These are phyloP conservation scores for Anorthoa munda DNA, from an alignment of 2,888 invertebrate species.

Conservation along the genomic window DNA sequence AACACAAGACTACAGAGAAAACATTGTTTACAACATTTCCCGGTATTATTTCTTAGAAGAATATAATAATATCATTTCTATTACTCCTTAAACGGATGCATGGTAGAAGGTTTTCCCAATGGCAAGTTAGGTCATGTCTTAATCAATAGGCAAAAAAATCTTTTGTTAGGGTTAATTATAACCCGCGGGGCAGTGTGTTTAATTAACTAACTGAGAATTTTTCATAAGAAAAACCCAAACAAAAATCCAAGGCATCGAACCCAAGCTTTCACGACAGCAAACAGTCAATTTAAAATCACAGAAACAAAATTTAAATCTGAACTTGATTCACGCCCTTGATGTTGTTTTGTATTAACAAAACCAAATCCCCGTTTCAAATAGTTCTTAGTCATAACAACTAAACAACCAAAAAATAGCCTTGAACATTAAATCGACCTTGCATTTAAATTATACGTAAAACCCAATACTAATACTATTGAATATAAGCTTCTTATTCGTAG, in stretches of 20 bases:
- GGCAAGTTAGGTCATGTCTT: not conserved
- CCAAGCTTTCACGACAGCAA: too few relatives aligned
- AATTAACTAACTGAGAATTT: too few relatives aligned
- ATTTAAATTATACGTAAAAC: constrained; percentile 58
- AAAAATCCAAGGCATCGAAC: not conserved
- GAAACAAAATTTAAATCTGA: not conserved
- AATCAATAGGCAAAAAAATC: not conserved
- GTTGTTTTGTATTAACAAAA: not conserved
- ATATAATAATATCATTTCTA: not conserved
- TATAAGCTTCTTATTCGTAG: constrained; percentile 44
- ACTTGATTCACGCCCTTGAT: not conserved
- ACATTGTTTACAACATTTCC: constrained; percentile 19
- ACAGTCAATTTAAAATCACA: too few relatives aligned
- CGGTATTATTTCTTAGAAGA: constrained; percentile 3
- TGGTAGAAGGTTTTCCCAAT: constrained; percentile 1
- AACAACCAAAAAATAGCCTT: not conserved
- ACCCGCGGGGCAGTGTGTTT: not conserved
- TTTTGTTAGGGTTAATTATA: not conserved
- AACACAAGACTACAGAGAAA: constrained; percentile 5
- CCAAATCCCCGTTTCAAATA: not conserved
- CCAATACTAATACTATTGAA: constrained; percentile 41
- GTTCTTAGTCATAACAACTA: not conserved
- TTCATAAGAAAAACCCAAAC: too few relatives aligned
- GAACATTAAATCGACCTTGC: constrained; percentile 40
- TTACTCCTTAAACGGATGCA: not conserved